These are phyloP conservation scores for Phytoseiulus persimilis DNA, from an alignment of 2,888 invertebrate species.

Conservation along the genomic window DNA sequence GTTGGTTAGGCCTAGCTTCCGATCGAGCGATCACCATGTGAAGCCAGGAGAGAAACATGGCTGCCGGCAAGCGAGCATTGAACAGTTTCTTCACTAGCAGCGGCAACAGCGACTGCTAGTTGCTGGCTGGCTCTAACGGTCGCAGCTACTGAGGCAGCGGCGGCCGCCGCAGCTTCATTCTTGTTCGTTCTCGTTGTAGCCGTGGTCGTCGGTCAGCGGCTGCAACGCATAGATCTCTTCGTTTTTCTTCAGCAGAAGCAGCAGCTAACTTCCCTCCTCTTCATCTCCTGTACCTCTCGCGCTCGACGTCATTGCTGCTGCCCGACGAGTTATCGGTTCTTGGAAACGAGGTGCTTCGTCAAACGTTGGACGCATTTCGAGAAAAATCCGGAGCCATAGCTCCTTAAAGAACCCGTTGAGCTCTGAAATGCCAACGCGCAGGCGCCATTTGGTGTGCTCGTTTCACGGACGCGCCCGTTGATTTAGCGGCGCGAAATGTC, in stretches of 20 bases:
- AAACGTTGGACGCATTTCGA: neutral
- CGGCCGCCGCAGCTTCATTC: neutral
- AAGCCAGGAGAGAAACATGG: neutral
- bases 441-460: slow-evolving; percentile 38
- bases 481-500: slow-evolving; percentile 12
- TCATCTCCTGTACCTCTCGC: neutral
- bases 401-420: neutral
- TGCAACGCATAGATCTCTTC: neutral
- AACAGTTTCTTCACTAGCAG: neutral
- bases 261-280: neutral
- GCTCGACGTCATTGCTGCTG: neutral
- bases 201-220: neutral
- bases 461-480: slow-evolving; percentile 19
- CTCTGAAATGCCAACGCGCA: slow-evolving; percentile 24
- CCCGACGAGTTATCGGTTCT: neutral
- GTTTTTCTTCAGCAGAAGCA: neutral
- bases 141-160: neutral
- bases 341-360: neutral
- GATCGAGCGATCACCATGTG: neutral
- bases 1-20: too few species aligned
- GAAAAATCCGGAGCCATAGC: neutral
- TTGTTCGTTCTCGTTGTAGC: neutral
- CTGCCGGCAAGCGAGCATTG: neutral
- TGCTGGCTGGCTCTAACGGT: neutral
- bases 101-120: neutral